phyloP scores from a whole-genome alignment of 2,797 vertebrate genomes.

The Vipera latastei region DNA sequence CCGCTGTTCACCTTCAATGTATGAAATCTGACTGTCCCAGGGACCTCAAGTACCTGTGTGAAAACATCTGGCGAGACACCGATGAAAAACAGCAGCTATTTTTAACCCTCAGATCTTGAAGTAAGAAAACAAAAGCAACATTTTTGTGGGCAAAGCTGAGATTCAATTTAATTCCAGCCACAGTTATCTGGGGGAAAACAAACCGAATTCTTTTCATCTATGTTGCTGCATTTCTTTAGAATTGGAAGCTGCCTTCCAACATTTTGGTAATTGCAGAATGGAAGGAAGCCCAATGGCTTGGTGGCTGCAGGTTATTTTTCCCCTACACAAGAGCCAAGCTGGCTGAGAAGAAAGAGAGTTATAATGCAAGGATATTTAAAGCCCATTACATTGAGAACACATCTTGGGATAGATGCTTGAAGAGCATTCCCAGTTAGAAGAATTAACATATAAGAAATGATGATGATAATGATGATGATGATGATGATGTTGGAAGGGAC shows the following conservation, averaged over 20 bases:
- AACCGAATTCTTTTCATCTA: neutral
- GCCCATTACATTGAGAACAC: neutral
- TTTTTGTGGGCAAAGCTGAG: neutral
- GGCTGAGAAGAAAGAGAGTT: neutral
- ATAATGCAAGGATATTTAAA: neutral
- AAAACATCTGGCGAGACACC: neutral
- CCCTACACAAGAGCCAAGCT: neutral
- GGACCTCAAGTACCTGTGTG: rapidly evolving
- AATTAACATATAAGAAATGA: neutral
- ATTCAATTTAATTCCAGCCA: neutral
- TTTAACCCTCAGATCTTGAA: conserved; percentile 11
- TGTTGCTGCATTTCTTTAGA: neutral
- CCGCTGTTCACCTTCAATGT: neutral
- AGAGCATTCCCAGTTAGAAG: neutral
- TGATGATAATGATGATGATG: too few species aligned
- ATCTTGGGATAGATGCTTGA: neutral
- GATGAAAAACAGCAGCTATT: neutral
- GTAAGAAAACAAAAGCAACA: neutral
- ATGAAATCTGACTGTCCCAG: neutral
- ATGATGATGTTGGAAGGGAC: too few species aligned
- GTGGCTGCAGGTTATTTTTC: neutral
- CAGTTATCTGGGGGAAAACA: neutral
- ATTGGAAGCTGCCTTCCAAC: neutral
- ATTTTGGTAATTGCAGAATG: neutral
- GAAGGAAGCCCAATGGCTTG: neutral